Base-by-base conservation (phyloP, 2,113 vertebrate species). In the Coptodon rendalli region DNA sequence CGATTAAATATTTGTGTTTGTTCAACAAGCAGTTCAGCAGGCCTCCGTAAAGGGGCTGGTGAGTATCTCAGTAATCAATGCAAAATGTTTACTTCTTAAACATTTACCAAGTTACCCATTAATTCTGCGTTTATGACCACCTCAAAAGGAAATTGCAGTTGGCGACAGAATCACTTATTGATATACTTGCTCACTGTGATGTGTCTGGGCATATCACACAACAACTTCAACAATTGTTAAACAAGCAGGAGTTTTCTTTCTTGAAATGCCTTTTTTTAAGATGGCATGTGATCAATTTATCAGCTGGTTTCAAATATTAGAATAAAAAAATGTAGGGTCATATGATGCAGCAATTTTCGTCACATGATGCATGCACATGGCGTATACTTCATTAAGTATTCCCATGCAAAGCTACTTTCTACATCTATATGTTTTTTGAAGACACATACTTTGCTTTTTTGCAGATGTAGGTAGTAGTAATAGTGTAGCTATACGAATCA, bases 311-410 rank as follows among this genome's bases (percentile, higher is more conserved):
- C n/a, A 22, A 71, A 71, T 24, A 40, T 43, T 14, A 43, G 1
- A 6, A 71, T 71, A 5, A 24, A 71, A 66, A 68, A 38, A 68
- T 8, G 5, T n/a, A 12, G 66, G 36, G 12, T 43, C n/a, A 43
- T 22, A 9, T 71, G 0, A 29, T 5, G 2, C 11, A 71, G 36
- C 66, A 43, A 71, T 40, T 71, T 43, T 43, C 31, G 38, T 36
- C 61, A n/a, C 61, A 38, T 66, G 31, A 63, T n/a, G 31, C 31
- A 11, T 36, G 31, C 59, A 63, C 31, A 63, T 36, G 2, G 2
- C 0, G 0, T 66, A 13, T 71, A 71, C 38, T 45, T 73, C 5
- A 45, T 73, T 73, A 43, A 45, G 38, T 7, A 45, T 17, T 27
- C n/a, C 36, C 66, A 73, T 27, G 66, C 11, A 43, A 73, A 16